phyloP scores from a whole-genome alignment of 1,140 invertebrate genomes.

The Achatina immaculata region DNA sequence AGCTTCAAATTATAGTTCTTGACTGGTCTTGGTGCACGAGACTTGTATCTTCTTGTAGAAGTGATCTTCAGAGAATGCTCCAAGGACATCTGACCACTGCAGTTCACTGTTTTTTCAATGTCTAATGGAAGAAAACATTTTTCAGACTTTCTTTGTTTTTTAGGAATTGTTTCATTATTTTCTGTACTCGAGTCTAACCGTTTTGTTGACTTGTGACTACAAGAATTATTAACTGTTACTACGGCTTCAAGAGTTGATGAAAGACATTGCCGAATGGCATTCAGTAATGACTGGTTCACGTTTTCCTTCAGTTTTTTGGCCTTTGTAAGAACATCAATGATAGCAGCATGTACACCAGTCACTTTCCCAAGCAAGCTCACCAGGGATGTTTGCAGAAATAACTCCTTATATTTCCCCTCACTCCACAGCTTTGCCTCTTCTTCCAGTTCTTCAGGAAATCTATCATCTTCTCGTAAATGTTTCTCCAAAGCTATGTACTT shows the following conservation, averaged over 20 bases:
- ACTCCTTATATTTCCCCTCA: slow-evolving; percentile 16
- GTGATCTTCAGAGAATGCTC: background rate
- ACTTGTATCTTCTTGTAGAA: background rate
- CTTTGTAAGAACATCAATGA: slow-evolving; percentile 28
- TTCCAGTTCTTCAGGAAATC: slow-evolving; percentile 36
- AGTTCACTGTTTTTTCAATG: background rate
- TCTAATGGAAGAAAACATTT: background rate
- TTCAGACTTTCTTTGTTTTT: background rate
- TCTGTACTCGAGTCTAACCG: background rate
- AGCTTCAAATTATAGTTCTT: background rate
- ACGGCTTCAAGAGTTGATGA: background rate
- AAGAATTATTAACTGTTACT: background rate
- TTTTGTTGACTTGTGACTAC: background rate
- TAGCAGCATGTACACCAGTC: slow-evolving; percentile 17
- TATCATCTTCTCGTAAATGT: slow-evolving; percentile 27
- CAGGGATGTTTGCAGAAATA: slow-evolving; percentile 37
- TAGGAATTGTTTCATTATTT: background rate
- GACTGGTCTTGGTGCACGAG: background rate
- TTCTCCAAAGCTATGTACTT: slow-evolving; percentile 39
- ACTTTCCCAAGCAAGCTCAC: slow-evolving; percentile 36
- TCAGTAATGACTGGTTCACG: background rate
- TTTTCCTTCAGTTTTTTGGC: slow-evolving; percentile 24
- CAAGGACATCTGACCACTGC: background rate
- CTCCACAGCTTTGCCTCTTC: slow-evolving; percentile 41
- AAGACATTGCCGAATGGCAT: slow-evolving; percentile 1